Evolutionary conservation across 2,113 vertebrate species (phyloP).

Genomic region (Herpetotheres cachinnans): DNA sequence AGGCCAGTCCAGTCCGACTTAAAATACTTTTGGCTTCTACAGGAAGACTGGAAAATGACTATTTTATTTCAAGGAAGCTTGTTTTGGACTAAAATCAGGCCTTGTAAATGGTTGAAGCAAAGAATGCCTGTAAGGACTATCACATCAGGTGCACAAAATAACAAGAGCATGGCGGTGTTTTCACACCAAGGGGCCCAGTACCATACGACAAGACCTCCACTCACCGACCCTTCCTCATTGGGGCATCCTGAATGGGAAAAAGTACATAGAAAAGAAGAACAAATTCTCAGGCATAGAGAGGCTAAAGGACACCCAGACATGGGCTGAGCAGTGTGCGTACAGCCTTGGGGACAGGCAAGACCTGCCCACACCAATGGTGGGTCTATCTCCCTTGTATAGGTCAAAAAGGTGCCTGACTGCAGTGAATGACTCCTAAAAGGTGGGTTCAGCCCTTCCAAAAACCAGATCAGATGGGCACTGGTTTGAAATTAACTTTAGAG

Average conservation of each 20-base stretch:
- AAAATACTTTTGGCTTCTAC: conserved; percentile 61
- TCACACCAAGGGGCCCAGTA: background rate
- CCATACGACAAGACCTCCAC: background rate
- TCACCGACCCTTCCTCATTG: background rate
- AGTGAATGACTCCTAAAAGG: background rate
- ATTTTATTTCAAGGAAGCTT: conserved; percentile 60
- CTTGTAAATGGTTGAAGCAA: conserved; percentile 3
- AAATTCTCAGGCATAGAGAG: background rate
- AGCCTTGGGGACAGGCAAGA: background rate
- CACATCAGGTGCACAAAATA: conserved; percentile 25
- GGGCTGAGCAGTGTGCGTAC: background rate
- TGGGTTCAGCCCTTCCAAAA: background rate
- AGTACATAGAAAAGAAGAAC: background rate
- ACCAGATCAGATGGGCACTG: background rate
- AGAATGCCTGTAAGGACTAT: background rate
- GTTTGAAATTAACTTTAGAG: background rate
- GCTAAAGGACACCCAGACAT: background rate
- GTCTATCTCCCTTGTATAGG: background rate
- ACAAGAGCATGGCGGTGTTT: background rate
- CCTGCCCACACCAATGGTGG: background rate
- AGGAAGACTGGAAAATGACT: conserved; percentile 47
- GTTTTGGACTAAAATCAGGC: conserved; percentile 51
- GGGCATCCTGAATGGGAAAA: background rate
- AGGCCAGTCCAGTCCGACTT: background rate
- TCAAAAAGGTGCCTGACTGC: background rate